Conservation (phyloP, 2,113 vertebrate species). For the Plecotus auritus region DNA sequence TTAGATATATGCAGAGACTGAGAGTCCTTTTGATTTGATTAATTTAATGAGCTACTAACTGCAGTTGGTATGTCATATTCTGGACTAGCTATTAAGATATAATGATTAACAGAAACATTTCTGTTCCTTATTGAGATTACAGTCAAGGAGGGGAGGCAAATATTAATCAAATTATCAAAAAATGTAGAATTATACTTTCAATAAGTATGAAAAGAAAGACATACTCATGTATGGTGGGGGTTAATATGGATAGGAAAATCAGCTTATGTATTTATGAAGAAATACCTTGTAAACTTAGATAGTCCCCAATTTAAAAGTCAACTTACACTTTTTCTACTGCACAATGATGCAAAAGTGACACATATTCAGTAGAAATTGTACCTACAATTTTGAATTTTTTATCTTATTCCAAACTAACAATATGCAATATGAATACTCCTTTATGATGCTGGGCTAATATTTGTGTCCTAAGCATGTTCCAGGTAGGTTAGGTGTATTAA, state of each 20-base stretch:
- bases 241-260: not conserved
- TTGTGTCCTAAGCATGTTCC: not conserved
- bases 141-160: not conserved
- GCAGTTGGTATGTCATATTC: not conserved
- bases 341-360: not conserved
- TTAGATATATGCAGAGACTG: not conserved
- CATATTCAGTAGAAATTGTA: not conserved
- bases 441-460: not conserved
- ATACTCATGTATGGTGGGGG: accelerated
- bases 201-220: not conserved
- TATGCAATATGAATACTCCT: not conserved
- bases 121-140: not conserved
- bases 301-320: not conserved
- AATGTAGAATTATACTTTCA: not conserved
- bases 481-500: not conserved
- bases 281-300: not conserved
- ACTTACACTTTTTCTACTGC: not conserved
- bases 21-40: not conserved
- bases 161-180: not conserved
- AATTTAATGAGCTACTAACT: not conserved
- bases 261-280: not conserved
- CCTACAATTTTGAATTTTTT: not conserved
- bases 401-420: not conserved
- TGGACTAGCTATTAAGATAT: not conserved
- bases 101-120: not conserved